Base-by-base conservation (phyloP, 2,888 invertebrate species). In the Phengaris arion region DNA sequence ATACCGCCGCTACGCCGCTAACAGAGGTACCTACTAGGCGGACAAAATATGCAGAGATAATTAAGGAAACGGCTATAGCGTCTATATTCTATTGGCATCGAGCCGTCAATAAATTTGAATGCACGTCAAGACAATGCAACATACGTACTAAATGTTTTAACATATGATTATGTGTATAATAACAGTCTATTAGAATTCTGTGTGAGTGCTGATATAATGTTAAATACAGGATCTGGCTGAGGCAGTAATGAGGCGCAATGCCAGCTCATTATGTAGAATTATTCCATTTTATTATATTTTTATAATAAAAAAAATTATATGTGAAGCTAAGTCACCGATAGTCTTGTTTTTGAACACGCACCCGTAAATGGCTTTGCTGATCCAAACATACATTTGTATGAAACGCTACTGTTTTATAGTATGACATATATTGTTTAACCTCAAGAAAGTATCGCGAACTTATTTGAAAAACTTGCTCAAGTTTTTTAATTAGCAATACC, bases 111-210 rank as follows among this genome's bases (percentile, higher is more conserved):
- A 55, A 22, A 75, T 75, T 74, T 74, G 68, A 70, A 75, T 69
- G 55, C 79, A 79, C 82, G 79, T 78, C 82, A 72, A 72, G 52
- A 72, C 52, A 72, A 72, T 72, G 72, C 51, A 45, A 54, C 72
- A 54, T 72, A 72, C 52, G 72, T 52, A 72, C 52, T 48, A 70
- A 70, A 70, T 51, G 70, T 70, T 52, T 72, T 72, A 72, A 54
- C 72, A 72, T 72, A 70, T 70, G 70, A 70, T 70, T 70, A 48
- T 70, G 51, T 70, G 15, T 9, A 51, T 70, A 70, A 70, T 70
- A 70, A 51, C 52, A 2, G 52, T 54, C 6, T 70, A 54, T 72
- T 54, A 72, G 35, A 72, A 72, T 72, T 52, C 72, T 72, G 45
- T 72, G 52, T 22, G 13, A 35, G 13, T 15, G 52, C 51, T 52